A percentile compares a stretch with the other conserved stretches of the same genome.
Conservation (phyloP, 1,140 invertebrate species). For the Patella vulgata region DNA sequence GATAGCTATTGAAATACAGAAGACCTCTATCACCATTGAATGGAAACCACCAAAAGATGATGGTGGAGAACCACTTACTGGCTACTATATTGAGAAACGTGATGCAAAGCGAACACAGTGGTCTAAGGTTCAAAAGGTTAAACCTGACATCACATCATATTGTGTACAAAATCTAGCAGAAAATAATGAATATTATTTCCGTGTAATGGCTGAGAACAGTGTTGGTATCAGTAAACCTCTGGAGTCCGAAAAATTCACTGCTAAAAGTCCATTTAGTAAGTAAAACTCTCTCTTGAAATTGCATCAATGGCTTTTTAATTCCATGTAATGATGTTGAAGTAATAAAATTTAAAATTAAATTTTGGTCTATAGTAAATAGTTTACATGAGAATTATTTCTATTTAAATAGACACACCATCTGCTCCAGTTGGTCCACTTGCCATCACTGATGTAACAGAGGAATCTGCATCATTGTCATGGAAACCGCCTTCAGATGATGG, state of each 20-base stretch:
- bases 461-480: slow-evolving; percentile 95
- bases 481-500: slow-evolving; percentile 89
- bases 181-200: slow-evolving; percentile 82
- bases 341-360: too few species aligned
- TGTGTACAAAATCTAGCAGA: slow-evolving; percentile 88
- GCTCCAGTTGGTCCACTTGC: slow-evolving; percentile 91
- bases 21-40: slow-evolving; percentile 91
- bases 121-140: slow-evolving; percentile 46
- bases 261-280: slow-evolving; percentile 94
- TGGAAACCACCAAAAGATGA: slow-evolving; percentile 90
- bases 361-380: too few species aligned
- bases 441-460: slow-evolving; percentile 90
- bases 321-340: too few species aligned
- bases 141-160: slow-evolving; percentile 70
- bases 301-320: background rate
- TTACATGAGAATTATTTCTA: background rate
- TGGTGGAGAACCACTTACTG: slow-evolving; percentile 75
- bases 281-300: background rate
- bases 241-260: slow-evolving; percentile 76
- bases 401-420: slow-evolving; percentile 86
- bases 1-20: slow-evolving; percentile 89
- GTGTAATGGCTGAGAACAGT: slow-evolving; percentile 62
- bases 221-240: slow-evolving; percentile 68
- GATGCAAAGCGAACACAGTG: slow-evolving; percentile 49
- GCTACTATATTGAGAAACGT: slow-evolving; percentile 63